Evolutionary conservation across 2,888 invertebrate genomes (phyloP), one percentile per base, ranked within the genome.

Genomic region (Pollenia griseotomentosa): DNA sequence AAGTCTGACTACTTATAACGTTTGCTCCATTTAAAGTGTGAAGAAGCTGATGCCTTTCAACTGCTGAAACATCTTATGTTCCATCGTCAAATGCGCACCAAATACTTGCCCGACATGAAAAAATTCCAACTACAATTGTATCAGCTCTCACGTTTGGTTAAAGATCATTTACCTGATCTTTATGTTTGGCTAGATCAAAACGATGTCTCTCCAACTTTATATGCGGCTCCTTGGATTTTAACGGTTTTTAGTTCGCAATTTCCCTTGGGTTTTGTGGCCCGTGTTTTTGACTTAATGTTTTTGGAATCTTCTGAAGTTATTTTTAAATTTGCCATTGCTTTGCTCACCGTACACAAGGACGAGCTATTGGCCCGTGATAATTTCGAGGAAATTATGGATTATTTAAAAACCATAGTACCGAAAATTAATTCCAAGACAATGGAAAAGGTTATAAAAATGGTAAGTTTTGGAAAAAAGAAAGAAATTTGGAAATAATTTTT

Each of bases 141-240:
- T 94, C 99, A 99, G 93, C 94, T 99, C 40, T 98, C 98, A 0
- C 96, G 99, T 11, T 94, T 99, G 11, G 94, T 99, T 2, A 97
- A 98, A 89, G 99, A 99, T 93, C 96, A 96, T 89, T 94, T 97
- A 87, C 97, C 97, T 0, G 97, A 97, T 81, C 94, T 99, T 57
- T 98, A 98, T 93, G 95, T 96, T 7, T 98, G 98, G 94, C 95
- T 99, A 89, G 97, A 97, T 90, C 94, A 95, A 14, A 96, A 98
- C 91, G 99, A 99, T 93, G 97, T 99, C 8, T 96, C 97, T 0
- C 98, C 99, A 0, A 98, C 98, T 0, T 94, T 99, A 7, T 99
- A 99, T 93, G 99, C 99, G 0, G 99, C 99, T 0, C 99, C 99
- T 0, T 99, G 99, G 99, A 96, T 99, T 92, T 95, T 99, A 4